phyloP scores from a whole-genome alignment of 2,888 invertebrate genomes.

The Conops quadrifasciatus region DNA sequence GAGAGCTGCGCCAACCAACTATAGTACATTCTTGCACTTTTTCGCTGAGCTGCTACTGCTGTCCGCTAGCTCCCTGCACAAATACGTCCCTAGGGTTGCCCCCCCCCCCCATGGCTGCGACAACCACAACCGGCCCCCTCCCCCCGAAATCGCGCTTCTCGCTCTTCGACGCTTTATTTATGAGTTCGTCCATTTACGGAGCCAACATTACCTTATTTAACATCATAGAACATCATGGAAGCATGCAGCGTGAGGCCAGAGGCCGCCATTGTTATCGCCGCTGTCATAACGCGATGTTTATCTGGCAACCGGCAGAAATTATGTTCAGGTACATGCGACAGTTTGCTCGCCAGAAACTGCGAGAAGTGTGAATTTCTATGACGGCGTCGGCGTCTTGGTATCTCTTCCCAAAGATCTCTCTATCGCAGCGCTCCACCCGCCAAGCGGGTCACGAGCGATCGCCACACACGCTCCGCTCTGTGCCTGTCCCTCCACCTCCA shows the following conservation, averaged over 20 bases:
- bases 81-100: slow-evolving; percentile 44
- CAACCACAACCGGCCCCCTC: neutral
- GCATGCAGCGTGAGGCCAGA: neutral
- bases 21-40: neutral
- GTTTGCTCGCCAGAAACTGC: neutral
- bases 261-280: slow-evolving; percentile 18
- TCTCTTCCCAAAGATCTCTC: slow-evolving; percentile 15
- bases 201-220: slow-evolving; percentile 25
- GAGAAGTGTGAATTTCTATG: slow-evolving; percentile 20
- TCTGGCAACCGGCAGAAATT: slow-evolving; percentile 5
- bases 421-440: neutral
- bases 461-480: too few species aligned
- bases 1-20: neutral
- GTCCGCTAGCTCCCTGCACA: slow-evolving; percentile 23
- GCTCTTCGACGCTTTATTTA: neutral
- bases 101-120: too few species aligned
- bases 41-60: neutral
- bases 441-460: neutral
- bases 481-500: neutral
- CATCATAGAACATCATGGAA: neutral
- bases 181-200: slow-evolving; percentile 21
- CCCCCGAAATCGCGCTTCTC: neutral
- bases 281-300: slow-evolving; percentile 29
- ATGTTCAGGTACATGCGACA: slow-evolving; percentile 2
- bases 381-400: neutral